phyloP scores from a whole-genome alignment of 2,888 invertebrate species.

The Aporophyla nigra region DNA sequence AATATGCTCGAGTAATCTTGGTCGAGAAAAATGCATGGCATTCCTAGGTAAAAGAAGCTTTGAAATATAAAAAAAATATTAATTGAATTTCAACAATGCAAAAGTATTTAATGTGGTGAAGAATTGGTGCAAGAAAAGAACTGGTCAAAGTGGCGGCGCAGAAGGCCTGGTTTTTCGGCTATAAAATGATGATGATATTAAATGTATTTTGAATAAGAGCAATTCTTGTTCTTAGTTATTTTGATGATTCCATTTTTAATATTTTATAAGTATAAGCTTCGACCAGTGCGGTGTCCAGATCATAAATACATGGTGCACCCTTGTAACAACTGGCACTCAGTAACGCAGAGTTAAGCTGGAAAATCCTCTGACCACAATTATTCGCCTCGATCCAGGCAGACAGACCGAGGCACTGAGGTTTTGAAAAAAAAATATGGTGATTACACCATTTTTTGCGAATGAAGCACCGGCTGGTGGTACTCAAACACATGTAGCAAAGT shows the following conservation, averaged over 20 bases:
- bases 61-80: conserved; percentile 13
- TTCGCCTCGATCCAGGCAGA: not conserved
- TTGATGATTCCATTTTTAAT: not conserved
- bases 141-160: too few species aligned
- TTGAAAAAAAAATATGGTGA: too few species aligned
- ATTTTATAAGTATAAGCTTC: not conserved
- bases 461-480: too few species aligned
- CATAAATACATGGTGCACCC: not conserved
- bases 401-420: too few species aligned
- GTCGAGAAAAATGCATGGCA: conserved; percentile 50
- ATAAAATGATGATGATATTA: not conserved
- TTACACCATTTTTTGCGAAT: too few species aligned
- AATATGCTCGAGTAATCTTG: conserved; percentile 61
- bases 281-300: not conserved
- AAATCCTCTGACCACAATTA: not conserved
- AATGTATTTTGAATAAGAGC: not conserved
- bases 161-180: not conserved
- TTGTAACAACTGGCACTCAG: not conserved
- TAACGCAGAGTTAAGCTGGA: not conserved
- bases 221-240: not conserved
- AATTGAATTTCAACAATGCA: not conserved
- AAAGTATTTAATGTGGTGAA: not conserved
- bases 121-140: not conserved
- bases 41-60: conserved; percentile 26
- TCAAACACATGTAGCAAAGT: too few species aligned